phyloP scores from a whole-genome alignment of 2,888 invertebrate genomes.

The Eumacrocentrus americanus region DNA sequence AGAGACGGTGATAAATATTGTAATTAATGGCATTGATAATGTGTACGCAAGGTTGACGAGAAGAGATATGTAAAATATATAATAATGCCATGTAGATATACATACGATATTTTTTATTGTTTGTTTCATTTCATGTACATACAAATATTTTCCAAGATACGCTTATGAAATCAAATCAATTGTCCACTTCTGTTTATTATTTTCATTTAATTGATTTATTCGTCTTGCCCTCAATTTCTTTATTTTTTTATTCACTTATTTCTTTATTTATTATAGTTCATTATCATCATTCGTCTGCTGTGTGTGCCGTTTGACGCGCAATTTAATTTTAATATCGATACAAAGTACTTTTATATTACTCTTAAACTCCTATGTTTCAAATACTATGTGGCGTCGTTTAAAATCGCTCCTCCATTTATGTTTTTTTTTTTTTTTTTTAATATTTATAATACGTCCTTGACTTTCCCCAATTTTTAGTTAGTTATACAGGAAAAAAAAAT shows the following conservation, averaged over 20 bases:
- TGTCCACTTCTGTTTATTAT: conserved; percentile 38
- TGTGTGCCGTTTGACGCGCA: background rate
- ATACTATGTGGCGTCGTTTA: conserved; percentile 45
- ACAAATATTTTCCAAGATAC: conserved; percentile 57
- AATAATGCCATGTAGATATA: background rate
- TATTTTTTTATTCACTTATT: conserved; percentile 20
- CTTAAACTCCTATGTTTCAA: conserved; percentile 35
- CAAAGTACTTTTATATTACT: conserved; percentile 45
- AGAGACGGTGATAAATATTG: background rate
- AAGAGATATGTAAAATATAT: background rate
- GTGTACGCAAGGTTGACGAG: background rate
- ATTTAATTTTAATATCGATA: conserved; percentile 40
- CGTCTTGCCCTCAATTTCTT: conserved; percentile 22
- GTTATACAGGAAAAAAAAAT: conserved; percentile 7
- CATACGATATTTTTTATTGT: conserved; percentile 49
- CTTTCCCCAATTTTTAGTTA: background rate
- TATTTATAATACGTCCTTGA: conserved; percentile 27
- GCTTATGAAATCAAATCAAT: conserved; percentile 49
- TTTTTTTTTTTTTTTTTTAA: conserved; percentile 23
- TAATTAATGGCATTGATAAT: background rate
- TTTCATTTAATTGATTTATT: conserved; percentile 24
- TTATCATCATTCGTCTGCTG: conserved; percentile 11
- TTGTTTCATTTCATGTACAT: conserved; percentile 57
- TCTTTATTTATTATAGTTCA: conserved; percentile 25
- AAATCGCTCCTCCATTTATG: conserved; percentile 37